Evolutionary conservation across 2,113 vertebrate species (phyloP).

Genomic region (Embiotoca jacksoni): DNA sequence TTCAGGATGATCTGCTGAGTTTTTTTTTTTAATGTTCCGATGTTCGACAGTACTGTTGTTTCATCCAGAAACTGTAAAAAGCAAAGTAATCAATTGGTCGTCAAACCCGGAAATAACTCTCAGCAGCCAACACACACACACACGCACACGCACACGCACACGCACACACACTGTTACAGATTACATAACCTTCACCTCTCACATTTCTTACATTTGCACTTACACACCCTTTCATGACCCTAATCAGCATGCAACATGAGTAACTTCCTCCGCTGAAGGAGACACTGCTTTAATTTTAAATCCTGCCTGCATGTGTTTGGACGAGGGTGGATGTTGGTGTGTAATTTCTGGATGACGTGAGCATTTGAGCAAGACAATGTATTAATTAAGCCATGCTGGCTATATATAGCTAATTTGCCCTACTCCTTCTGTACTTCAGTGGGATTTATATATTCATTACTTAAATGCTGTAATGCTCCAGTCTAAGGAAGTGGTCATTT

Average conservation of each 20-base stretch:
- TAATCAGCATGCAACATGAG: slow-evolving; percentile 66
- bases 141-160: neutral
- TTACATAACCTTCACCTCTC: slow-evolving; percentile 28
- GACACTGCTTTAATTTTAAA: slow-evolving; percentile 51
- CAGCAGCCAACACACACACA: neutral
- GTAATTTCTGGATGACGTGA: slow-evolving; percentile 6
- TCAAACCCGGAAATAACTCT: slow-evolving; percentile 32
- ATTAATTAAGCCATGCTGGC: neutral
- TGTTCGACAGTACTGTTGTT: slow-evolving; percentile 20
- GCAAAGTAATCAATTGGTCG: slow-evolving; percentile 18
- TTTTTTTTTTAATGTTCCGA: slow-evolving; percentile 19
- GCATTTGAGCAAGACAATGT: neutral
- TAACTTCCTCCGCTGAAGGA: slow-evolving; percentile 61
- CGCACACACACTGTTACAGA: neutral
- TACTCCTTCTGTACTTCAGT: neutral
- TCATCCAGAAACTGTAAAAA: slow-evolving; percentile 19
- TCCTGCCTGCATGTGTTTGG: slow-evolving; percentile 2
- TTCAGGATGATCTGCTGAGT: slow-evolving; percentile 39
- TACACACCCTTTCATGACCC: slow-evolving; percentile 55
- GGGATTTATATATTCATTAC: slow-evolving; percentile 15
- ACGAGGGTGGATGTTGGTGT: neutral
- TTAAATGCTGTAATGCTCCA: neutral
- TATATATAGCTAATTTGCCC: neutral
- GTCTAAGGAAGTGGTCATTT: neutral
- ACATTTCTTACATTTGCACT: slow-evolving; percentile 53